A percentile compares a stretch with the other conserved stretches of the same genome.
phyloP scores from a whole-genome alignment of 2,797 vertebrate genomes.

The Melanotaenia maccullochi region DNA sequence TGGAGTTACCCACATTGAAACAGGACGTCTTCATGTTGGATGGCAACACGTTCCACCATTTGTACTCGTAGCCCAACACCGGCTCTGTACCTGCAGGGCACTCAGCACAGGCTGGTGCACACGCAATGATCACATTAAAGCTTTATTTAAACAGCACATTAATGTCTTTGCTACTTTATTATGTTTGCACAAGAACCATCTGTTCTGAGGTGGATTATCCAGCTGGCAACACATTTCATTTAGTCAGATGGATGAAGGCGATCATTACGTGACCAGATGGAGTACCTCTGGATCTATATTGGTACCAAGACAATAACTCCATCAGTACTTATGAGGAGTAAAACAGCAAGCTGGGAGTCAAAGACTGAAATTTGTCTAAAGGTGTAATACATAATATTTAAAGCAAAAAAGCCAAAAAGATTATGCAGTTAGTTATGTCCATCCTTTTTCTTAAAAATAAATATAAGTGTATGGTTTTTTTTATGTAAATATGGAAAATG shows the following conservation, averaged over 20 bases:
- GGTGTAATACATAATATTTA: too few relatives aligned
- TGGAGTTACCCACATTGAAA: constrained; percentile 96
- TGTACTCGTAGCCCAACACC: constrained; percentile 92
- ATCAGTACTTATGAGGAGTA: too few relatives aligned
- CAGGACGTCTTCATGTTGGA: constrained; percentile 96
- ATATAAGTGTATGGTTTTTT: not conserved
- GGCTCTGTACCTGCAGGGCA: constrained; percentile 96
- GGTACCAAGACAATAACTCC: not conserved
- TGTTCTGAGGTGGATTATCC: constrained; percentile 10
- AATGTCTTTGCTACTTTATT: not conserved
- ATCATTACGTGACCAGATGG: constrained; percentile 2
- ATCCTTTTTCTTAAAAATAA: too few relatives aligned
- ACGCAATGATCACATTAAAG: constrained; percentile 16
- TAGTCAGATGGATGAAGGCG: not conserved
- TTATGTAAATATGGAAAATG: not conserved
- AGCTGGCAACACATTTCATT: constrained; percentile 1
- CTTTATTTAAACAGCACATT: constrained; percentile 16
- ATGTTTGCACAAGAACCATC: constrained; percentile 19
- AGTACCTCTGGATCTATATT: not conserved
- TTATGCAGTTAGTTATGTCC: too few relatives aligned
- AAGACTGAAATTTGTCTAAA: too few relatives aligned
- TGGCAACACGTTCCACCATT: constrained; percentile 98
- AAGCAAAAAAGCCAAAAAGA: too few relatives aligned
- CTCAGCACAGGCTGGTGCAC: constrained; percentile 84
- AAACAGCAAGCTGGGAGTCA: too few relatives aligned